Evolutionary conservation across 2,113 vertebrate genomes (phyloP), one percentile per base, ranked within the genome.

Genomic region (Anguilla rostrata): DNA sequence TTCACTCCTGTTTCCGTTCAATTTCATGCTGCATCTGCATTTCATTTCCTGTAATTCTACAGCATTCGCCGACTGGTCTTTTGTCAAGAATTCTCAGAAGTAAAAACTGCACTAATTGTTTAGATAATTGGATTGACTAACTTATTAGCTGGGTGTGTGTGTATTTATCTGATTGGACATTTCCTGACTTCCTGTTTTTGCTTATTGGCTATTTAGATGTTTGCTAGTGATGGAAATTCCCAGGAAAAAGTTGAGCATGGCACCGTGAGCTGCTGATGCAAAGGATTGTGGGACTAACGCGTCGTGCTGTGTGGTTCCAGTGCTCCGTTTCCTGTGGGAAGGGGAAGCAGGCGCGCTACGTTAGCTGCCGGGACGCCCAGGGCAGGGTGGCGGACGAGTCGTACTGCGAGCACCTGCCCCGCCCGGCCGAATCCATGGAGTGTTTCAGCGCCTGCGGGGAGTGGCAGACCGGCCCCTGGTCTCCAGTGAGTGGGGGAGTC

Each of bases 361-460:
- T 99, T 84, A 99, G 98, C 90, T 99, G 98, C 88, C 96, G 97
- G 75, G 97, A 99, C 66, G 93, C 92, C 87, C 90, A 94, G 5
- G 97, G 97, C 49, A 94, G 92, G 15, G 93, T 97, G 86, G 98
- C 97, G 0, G 97, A 98, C 63, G 98, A 98, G 88, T 96, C 96
- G 0, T 92, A 93, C 66, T 99, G 98, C 46, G 91, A 95, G 83
- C 95, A 97, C 89, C 91, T 95, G 83, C 96, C 97, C 15, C 95
- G 97, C 26, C 98, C 98, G 5, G 94, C 96, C 5, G 97, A 98
- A 91, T 86, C 93, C 81, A 93, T 96, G 8, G 89, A 88, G 87
- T 99, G 98, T 88, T 98, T 98, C 92, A 98, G 93, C 91, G 94
- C 96, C 1, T 99, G 98, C 91, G 98, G 97, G 89, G 96, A 97